phyloP scores from a whole-genome alignment of 2,888 invertebrate species.

The Chrysodeixis includens region DNA sequence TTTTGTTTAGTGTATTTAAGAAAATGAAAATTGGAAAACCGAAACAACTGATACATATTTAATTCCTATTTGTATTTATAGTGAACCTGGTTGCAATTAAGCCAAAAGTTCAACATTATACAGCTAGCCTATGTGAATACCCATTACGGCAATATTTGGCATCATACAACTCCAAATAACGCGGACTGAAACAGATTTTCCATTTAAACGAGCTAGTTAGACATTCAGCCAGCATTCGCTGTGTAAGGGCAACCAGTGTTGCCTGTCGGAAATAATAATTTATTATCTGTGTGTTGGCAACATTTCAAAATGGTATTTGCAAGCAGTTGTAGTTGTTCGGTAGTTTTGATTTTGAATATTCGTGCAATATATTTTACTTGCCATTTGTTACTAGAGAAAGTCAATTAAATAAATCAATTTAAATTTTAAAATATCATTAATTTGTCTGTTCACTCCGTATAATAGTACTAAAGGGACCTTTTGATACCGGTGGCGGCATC shows the following conservation, averaged over 20 bases:
- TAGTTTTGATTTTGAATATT: slow-evolving; percentile 16
- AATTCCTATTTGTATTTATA: too few relatives aligned
- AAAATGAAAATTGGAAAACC: too few relatives aligned
- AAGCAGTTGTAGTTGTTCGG: slow-evolving; percentile 1
- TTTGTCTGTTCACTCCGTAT: neutral
- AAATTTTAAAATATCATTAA: too few relatives aligned
- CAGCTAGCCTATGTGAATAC: too few relatives aligned
- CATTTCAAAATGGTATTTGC: slow-evolving; percentile 42
- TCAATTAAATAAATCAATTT: too few relatives aligned
- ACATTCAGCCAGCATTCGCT: slow-evolving; percentile 16
- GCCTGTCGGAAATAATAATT: slow-evolving; percentile 10
- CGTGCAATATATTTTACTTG: too few relatives aligned
- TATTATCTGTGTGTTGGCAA: slow-evolving; percentile 45
- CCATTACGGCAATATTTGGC: neutral
- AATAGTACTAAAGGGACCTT: neutral
- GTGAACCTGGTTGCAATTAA: too few relatives aligned
- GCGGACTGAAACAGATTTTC: slow-evolving; percentile 3
- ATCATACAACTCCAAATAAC: slow-evolving; percentile 10
- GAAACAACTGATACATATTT: too few relatives aligned
- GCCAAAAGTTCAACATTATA: too few relatives aligned
- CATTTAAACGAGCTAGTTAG: slow-evolving; percentile 17
- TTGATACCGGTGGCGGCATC: slow-evolving; percentile 5
- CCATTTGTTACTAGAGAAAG: too few relatives aligned
- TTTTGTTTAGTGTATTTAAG: too few relatives aligned
- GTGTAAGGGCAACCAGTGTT: slow-evolving; percentile 16